Evolutionary conservation across 2,113 vertebrate genomes (phyloP).

Genomic region (Cairina moschata): DNA sequence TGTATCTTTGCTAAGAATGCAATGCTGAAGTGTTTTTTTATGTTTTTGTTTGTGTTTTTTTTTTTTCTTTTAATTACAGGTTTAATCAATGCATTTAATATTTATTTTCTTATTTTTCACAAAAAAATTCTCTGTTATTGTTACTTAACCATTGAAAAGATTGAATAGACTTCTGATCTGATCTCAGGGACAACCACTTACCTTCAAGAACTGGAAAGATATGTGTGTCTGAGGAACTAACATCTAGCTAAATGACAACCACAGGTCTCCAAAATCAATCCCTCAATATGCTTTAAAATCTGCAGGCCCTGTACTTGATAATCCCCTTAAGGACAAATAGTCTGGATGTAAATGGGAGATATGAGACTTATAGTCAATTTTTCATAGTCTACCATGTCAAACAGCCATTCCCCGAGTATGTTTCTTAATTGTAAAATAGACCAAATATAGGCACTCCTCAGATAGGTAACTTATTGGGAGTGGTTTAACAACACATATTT

Average conservation of each 20-base stretch:
- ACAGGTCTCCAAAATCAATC: not conserved
- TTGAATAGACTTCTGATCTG: not conserved
- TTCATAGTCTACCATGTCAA: not conserved
- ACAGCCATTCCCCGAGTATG: not conserved
- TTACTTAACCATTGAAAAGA: not conserved
- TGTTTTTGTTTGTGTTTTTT: no score
- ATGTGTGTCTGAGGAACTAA: not conserved
- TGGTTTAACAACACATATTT: not conserved
- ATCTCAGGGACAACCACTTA: not conserved
- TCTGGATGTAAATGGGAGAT: not conserved
- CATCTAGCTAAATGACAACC: not conserved
- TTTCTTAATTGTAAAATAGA: not conserved
- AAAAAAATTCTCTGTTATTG: not conserved
- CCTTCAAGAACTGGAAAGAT: not conserved
- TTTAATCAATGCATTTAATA: not conserved
- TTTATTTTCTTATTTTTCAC: not conserved
- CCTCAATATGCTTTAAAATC: constrained; percentile 2
- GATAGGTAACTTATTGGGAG: not conserved
- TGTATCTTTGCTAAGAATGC: not conserved
- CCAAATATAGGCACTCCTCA: not conserved
- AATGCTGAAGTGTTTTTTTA: not conserved
- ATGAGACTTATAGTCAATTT: not conserved
- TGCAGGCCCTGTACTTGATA: not conserved
- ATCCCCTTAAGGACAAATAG: not conserved
- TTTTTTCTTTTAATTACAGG: not conserved